Evolutionary conservation across 30 jellyfish, hydroid and myxozoan species (phyloP).

Genomic region (Turritopsis rubra): DNA sequence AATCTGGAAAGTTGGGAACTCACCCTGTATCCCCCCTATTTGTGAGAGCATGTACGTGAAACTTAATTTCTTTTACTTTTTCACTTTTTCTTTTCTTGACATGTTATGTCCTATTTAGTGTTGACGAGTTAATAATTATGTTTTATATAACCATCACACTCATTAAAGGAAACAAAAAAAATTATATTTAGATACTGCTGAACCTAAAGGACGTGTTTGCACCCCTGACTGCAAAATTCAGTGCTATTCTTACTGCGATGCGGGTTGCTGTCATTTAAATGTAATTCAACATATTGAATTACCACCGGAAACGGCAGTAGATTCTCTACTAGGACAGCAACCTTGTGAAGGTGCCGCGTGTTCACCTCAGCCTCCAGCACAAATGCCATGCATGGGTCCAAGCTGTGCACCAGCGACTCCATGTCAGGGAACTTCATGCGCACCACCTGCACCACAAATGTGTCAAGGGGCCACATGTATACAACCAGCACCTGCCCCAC

Average conservation of each 20-base stretch:
- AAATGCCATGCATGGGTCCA: constrained; percentile 22
- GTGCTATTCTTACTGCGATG: constrained; percentile 91
- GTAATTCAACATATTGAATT: constrained; percentile 24
- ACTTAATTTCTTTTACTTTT: neutral
- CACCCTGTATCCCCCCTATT: constrained; percentile 72
- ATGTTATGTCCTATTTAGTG: neutral
- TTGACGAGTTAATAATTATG: neutral
- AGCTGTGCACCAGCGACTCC: constrained; percentile 14
- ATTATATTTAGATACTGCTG: constrained; percentile 64
- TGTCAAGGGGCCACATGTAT: constrained; percentile 34
- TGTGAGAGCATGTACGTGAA: constrained; percentile 82
- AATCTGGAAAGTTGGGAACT: constrained; percentile 65
- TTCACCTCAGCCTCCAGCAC: constrained; percentile 11
- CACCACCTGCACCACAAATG: constrained; percentile 38
- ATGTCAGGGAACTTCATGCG: constrained; percentile 52
- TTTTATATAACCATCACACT: neutral
- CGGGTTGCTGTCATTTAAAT: constrained; percentile 65
- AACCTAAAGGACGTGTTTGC: constrained; percentile 92
- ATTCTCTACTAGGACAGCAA: constrained; percentile 21
- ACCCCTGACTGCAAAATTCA: constrained; percentile 90
- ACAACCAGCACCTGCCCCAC: constrained; percentile 1
- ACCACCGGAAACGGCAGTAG: constrained; percentile 37
- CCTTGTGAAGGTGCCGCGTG: constrained; percentile 20
- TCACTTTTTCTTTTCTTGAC: neutral
- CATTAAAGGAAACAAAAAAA: too few species aligned